Evolutionary conservation across 2,113 vertebrate species (phyloP).

Genomic region (Brachyhypopomus gauderio): DNA sequence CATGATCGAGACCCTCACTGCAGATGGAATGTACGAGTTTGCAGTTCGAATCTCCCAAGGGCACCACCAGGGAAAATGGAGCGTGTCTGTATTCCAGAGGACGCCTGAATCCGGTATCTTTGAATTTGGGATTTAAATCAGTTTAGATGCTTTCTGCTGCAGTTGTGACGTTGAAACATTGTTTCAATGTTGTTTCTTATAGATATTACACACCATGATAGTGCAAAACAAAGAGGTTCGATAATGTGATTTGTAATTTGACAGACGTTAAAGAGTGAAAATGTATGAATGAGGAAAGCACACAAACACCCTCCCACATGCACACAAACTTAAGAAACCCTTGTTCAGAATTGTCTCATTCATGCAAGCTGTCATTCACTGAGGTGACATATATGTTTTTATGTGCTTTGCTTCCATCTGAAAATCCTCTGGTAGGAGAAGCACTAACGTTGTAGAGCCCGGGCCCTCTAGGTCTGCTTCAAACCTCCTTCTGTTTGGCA

Average conservation of each 20-base stretch:
- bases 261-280: too few species aligned
- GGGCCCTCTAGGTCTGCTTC: not conserved
- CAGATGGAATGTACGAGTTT: slow-evolving; percentile 96
- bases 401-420: slow-evolving; percentile 49
- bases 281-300: too few species aligned
- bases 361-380: slow-evolving; percentile 53
- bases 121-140: not conserved
- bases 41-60: slow-evolving; percentile 87
- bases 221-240: too few species aligned
- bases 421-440: slow-evolving; percentile 26
- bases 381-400: slow-evolving; percentile 48
- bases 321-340: too few species aligned
- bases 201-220: too few species aligned
- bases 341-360: not conserved
- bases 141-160: not conserved
- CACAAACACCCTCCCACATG: too few species aligned
- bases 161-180: not conserved
- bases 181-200: too few species aligned
- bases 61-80: slow-evolving; percentile 88
- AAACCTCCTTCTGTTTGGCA: slow-evolving; percentile 41
- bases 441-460: not conserved
- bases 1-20: slow-evolving; percentile 82
- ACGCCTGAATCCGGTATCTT: slow-evolving; percentile 90
- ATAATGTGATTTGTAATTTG: too few species aligned
- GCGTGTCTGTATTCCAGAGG: slow-evolving; percentile 89